Evolutionary conservation across 2,797 vertebrate species (phyloP).

Genomic region (Falco berigora): DNA sequence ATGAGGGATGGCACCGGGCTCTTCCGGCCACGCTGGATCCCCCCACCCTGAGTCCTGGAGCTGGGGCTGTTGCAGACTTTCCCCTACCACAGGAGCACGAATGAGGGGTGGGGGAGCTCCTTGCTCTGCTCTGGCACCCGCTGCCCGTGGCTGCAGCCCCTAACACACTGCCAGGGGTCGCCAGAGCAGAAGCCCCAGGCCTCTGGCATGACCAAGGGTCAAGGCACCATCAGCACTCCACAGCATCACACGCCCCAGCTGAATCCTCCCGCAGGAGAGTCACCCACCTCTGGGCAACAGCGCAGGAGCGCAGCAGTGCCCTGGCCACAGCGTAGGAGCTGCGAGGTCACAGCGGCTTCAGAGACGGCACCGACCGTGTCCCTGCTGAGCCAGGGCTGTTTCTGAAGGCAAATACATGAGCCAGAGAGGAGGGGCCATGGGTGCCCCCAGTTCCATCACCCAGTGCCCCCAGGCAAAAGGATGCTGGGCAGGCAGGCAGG

Average conservation of each 20-base stretch:
- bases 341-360: not conserved
- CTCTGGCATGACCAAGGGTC: not conserved
- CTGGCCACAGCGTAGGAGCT: rapidly evolving
- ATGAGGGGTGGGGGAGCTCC: not conserved
- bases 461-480: not conserved
- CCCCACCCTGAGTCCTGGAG: not conserved
- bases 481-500: not conserved
- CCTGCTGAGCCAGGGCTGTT: not conserved
- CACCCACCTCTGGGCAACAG: not conserved
- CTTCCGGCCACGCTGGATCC: not conserved
- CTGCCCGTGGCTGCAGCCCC: not conserved
- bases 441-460: not conserved
- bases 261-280: rapidly evolving
- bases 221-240: not conserved
- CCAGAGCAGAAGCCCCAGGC: not conserved
- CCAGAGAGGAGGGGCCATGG: not conserved
- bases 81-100: not conserved
- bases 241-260: rapidly evolving
- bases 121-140: not conserved
- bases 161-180: rapidly evolving
- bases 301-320: rapidly evolving
- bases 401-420: not conserved
- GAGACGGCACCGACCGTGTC: not conserved
- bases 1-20: not conserved
- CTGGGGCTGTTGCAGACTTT: not conserved